phyloP scores from a whole-genome alignment of 2,797 vertebrate genomes.

The Lacerta viridis region DNA sequence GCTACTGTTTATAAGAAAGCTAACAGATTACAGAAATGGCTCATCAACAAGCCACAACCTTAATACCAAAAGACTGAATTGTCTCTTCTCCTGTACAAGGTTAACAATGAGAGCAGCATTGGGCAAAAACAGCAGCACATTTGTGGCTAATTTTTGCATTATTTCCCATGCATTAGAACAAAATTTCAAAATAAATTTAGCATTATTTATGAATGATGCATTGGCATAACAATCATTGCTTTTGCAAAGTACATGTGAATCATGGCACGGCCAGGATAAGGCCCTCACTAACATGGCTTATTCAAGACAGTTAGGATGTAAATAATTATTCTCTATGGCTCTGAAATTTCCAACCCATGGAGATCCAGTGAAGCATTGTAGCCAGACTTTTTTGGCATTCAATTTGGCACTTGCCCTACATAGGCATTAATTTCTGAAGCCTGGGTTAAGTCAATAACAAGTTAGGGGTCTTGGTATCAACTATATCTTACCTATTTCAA shows the following conservation, averaged over 20 bases:
- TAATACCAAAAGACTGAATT: neutral
- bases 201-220: neutral
- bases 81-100: neutral
- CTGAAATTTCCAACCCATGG: too few relatives aligned
- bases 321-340: neutral
- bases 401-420: too few relatives aligned
- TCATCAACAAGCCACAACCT: neutral
- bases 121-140: neutral
- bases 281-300: too few relatives aligned
- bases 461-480: too few relatives aligned
- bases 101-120: neutral
- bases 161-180: neutral
- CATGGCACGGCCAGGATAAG: too few relatives aligned
- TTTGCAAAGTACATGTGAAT: too few relatives aligned
- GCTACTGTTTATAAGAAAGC: neutral
- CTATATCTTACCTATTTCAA: too few relatives aligned
- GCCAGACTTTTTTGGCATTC: too few relatives aligned
- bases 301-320: neutral
- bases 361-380: too few relatives aligned
- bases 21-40: neutral
- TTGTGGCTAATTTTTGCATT: neutral
- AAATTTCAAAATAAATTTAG: neutral
- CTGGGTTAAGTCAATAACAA: neutral
- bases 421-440: too few relatives aligned
- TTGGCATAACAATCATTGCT: neutral